Base-by-base conservation (phyloP, 2,888 invertebrate genomes). In the Rugalucina vietnamica region DNA sequence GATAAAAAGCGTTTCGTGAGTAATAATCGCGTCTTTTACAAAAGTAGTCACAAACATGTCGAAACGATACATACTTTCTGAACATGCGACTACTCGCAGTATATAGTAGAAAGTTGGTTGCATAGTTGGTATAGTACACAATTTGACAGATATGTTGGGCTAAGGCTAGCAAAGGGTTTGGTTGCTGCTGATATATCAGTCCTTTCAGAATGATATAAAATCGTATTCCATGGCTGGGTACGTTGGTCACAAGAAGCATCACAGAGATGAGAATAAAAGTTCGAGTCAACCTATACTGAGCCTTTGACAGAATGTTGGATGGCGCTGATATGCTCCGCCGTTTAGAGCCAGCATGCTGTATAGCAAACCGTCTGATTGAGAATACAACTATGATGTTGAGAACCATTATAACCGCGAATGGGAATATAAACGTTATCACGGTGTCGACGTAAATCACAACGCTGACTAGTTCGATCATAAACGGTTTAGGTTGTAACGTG, bases 161-260 rank as follows among this genome's bases (percentile, higher is more conserved):
- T 27, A 84, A 74, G 5, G 72, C 69, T n/a, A 86, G 69, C 4
- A 75, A 24, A 0, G 69, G 36, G 24, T 8, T 21, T 24, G 78
- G 71, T 71, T 54, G 50, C 3, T 79, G 65, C 0, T 86, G 71
- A n/a, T n/a, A n/a, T 21, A 87, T 57, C 39, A 89, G 60, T 18
- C 87, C 76, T 34, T 81, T 77, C 21, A 92, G 83, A 37, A 91
- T 84, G 10, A 91, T 82, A 76, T 91, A 91, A 37, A 92, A 82
- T 4, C 93, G 83, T 36, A 91, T 89, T 14, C 91, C 91, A 85
- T 94, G 91, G 72, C 92, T 93, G 8, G 93, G 93, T 24, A 93
- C 85, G 72, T 91, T 91, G 12, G 93, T 90, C 32, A 93, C 82
- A 1, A 93, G 85, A 60, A 92, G 88, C 8, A 92, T 88, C 10